A percentile compares a stretch with the other conserved stretches of the same genome.
Conservation (phyloP, 2,888 invertebrate species). For the Sisyra nigra region DNA sequence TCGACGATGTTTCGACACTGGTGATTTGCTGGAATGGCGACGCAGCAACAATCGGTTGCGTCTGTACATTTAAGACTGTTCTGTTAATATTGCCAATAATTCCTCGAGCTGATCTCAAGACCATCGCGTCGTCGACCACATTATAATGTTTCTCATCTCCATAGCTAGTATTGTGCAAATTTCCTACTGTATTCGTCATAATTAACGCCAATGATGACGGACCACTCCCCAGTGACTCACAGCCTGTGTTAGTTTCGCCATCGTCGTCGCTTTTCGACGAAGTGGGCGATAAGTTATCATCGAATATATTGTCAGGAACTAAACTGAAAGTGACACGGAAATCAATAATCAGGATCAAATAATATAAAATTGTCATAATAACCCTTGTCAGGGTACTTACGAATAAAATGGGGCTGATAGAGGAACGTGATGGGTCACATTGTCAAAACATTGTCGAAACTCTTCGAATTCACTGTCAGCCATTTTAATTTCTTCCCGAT, state of each 20-base stretch:
- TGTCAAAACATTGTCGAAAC: constrained; percentile 74
- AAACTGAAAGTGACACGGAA: constrained; percentile 35
- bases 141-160: too few species aligned
- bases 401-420: constrained; percentile 74
- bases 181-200: too few species aligned
- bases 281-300: constrained; percentile 66
- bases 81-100: too few species aligned
- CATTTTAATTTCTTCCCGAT: constrained; percentile 41
- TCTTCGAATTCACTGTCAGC: constrained; percentile 90
- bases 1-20: too few species aligned
- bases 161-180: too few species aligned
- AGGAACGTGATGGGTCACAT: constrained; percentile 61
- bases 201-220: constrained; percentile 6
- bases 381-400: constrained; percentile 42
- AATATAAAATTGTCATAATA: not conserved
- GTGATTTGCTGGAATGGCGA: constrained; percentile 16
- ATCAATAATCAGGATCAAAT: not conserved
- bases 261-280: constrained; percentile 62
- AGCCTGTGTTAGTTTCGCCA: constrained; percentile 6
- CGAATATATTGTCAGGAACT: constrained; percentile 59
- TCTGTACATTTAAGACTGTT: too few species aligned
- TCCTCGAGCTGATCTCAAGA: too few species aligned
- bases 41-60: too few species aligned
- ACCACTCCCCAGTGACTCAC: constrained; percentile 6
- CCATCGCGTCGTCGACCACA: too few species aligned